Conservation (phyloP, 1,140 invertebrate species). For the Leptinotarsa undecemlineata region DNA sequence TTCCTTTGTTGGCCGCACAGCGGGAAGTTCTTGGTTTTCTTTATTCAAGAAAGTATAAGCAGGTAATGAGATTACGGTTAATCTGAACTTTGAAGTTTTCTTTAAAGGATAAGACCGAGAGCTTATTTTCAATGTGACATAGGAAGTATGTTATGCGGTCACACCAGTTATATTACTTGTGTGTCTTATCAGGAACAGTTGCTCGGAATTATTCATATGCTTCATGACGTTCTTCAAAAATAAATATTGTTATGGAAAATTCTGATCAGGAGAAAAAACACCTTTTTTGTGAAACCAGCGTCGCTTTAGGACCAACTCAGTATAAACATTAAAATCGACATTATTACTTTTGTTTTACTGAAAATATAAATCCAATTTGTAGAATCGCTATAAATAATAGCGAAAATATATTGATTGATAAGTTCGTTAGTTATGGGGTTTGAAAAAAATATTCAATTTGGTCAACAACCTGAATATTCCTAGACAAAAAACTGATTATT, state of each 20-base stretch:
- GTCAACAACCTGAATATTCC: too few relatives aligned
- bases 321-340: too few relatives aligned
- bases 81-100: conserved; percentile 14
- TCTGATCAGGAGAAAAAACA: too few relatives aligned
- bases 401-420: not conserved
- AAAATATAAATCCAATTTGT: not conserved
- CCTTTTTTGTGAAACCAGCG: too few relatives aligned
- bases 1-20: conserved; percentile 5
- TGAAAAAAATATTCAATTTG: too few relatives aligned
- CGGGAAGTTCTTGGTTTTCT: conserved; percentile 6
- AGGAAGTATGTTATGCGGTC: conserved; percentile 4
- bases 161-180: not conserved
- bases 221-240: too few relatives aligned
- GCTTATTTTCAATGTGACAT: not conserved
- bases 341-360: too few relatives aligned
- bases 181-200: too few relatives aligned
- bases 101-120: not conserved
- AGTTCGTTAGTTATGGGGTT: not conserved
- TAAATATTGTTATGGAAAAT: too few relatives aligned
- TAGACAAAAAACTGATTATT: too few relatives aligned
- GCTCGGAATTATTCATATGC: too few relatives aligned
- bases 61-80: conserved; percentile 18
- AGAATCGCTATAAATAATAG: not conserved
- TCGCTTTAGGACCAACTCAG: too few relatives aligned
- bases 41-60: conserved; percentile 3